A percentile compares a stretch with the other conserved stretches of the same genome.
Evolutionary conservation across 2,797 vertebrate species (phyloP).

Genomic region (Tapera naevia): DNA sequence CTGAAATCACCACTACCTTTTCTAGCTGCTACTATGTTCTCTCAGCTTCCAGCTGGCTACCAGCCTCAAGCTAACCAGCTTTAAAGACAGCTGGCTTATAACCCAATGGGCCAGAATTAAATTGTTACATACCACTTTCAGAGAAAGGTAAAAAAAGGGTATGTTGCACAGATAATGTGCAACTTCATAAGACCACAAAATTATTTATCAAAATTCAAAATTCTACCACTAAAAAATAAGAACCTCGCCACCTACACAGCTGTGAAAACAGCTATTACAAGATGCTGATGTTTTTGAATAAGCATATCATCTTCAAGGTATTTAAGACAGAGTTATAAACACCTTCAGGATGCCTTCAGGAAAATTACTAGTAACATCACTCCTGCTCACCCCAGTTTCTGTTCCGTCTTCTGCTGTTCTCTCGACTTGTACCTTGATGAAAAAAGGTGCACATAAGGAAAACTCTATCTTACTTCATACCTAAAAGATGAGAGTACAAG

Average conservation of each 20-base stretch:
- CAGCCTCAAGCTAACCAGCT: neutral
- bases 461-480: neutral
- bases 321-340: neutral
- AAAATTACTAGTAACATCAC: neutral
- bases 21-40: conserved; percentile 1
- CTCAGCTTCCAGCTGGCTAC: neutral
- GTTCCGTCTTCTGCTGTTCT: neutral
- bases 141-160: neutral
- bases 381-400: neutral
- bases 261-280: neutral
- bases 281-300: neutral
- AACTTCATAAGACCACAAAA: neutral
- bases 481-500: neutral
- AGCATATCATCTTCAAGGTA: neutral
- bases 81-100: neutral
- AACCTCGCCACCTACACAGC: neutral
- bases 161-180: rapidly evolving
- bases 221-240: neutral
- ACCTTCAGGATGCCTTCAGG: neutral
- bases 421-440: neutral
- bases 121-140: neutral
- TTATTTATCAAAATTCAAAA: neutral
- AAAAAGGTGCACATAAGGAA: neutral
- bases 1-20: neutral
- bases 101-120: neutral